These are phyloP conservation scores for Acanthococcus lagerstroemiae DNA, from an alignment of 2,888 invertebrate species.

Conservation along the genomic window DNA sequence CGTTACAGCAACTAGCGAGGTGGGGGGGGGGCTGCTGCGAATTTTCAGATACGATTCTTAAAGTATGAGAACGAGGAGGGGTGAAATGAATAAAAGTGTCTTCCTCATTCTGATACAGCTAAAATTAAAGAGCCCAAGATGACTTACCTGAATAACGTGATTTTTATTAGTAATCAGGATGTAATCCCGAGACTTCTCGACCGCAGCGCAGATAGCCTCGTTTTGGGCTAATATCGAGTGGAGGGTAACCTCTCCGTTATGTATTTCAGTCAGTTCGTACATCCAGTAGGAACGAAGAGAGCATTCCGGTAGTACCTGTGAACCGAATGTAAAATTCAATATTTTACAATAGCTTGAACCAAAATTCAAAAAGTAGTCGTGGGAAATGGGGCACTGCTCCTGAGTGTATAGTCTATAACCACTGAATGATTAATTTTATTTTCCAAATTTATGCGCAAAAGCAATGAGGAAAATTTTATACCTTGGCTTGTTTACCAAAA, in stretches of 20 bases:
- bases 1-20: no score
- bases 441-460: no score
- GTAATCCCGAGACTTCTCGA: slow-evolving; percentile 75
- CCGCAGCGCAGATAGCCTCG: slow-evolving; percentile 71
- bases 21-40: neutral
- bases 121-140: no score
- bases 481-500: no score
- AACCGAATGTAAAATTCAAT: neutral
- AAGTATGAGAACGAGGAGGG: no score
- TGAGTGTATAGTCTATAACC: neutral
- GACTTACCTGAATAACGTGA: slow-evolving; percentile 62
- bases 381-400: no score
- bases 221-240: slow-evolving; percentile 68
- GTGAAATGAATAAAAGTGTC: neutral
- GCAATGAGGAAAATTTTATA: no score
- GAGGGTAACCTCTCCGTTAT: slow-evolving; percentile 64
- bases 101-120: neutral
- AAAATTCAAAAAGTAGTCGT: no score
- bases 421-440: neutral
- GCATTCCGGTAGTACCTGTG: slow-evolving; percentile 12
- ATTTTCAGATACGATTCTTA: no score
- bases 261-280: slow-evolving; percentile 65
- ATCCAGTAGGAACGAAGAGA: slow-evolving; percentile 41
- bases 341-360: no score
- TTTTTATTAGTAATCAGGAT: slow-evolving; percentile 79